phyloP scores from a whole-genome alignment of 2,113 vertebrate species.

The Phalacrocorax brasilianus region DNA sequence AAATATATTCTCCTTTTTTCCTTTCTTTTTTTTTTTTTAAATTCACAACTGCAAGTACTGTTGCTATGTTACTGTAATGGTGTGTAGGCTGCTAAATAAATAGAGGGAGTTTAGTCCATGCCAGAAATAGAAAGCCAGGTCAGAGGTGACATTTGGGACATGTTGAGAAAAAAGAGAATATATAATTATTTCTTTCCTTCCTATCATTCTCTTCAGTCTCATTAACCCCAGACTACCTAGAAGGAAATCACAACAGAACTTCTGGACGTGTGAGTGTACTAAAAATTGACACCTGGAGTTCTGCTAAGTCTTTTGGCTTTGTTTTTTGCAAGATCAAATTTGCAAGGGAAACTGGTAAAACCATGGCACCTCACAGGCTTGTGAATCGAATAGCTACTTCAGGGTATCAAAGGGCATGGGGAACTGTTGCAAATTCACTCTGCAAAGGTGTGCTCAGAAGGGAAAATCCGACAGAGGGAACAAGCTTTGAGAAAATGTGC shows the following conservation, averaged over 20 bases:
- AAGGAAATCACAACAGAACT: slow-evolving; percentile 30
- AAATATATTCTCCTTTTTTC: background rate
- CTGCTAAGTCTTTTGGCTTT: background rate
- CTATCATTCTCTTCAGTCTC: slow-evolving; percentile 38
- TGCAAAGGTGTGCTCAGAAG: background rate
- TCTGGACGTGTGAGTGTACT: background rate
- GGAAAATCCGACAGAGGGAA: background rate
- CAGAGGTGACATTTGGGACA: slow-evolving; percentile 67
- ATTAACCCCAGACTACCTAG: slow-evolving; percentile 16
- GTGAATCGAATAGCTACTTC: background rate
- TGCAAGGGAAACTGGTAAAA: background rate
- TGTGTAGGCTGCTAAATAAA: slow-evolving; percentile 71
- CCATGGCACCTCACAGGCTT: background rate
- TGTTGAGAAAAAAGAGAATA: slow-evolving; percentile 2
- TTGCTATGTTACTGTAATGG: slow-evolving; percentile 67
- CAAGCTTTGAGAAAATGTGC: background rate
- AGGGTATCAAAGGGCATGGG: background rate
- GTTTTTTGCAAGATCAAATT: background rate
- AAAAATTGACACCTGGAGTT: background rate
- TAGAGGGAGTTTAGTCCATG: slow-evolving; percentile 55
- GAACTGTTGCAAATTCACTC: background rate
- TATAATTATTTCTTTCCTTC: slow-evolving; percentile 62
- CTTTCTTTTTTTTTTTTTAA: background rate
- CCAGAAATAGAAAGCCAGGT: slow-evolving; percentile 68
- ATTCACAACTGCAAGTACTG: slow-evolving; percentile 59